Evolutionary conservation across 1,140 invertebrate species (phyloP), one percentile per base, ranked within the genome.

Genomic region (Bactericera cockerelli): DNA sequence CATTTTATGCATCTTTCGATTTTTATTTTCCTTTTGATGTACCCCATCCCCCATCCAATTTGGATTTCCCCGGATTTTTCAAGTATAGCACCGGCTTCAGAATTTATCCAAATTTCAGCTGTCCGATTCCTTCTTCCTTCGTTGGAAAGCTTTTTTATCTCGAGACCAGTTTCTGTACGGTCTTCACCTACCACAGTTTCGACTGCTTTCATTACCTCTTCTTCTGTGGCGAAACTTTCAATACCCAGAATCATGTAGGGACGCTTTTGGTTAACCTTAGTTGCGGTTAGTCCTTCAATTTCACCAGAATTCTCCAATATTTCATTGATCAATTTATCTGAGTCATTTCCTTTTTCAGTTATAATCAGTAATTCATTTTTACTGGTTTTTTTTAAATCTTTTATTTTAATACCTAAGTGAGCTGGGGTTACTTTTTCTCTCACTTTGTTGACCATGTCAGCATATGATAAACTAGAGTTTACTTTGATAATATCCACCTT

Each of bases 301-400:
- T 49, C 22, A 4, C 3, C 42, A 19, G 42, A 4, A 49, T 49
- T 49, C 42, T 49, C 42, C 42, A 49, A 6, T 10, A 49, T 49
- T n/a, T 49, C n/a, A 4, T 22, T n/a, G 42, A 49, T 49, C n/a
- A 49, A n/a, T 49, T n/a, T 49, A 3, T 49, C 42, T n/a, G 42
- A n/a, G n/a, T 49, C 42, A 6, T 4, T n/a, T 19, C 42, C 42
- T 38, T 57, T 57, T 13, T 21, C 28, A 21, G 11, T 21, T 31
- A 57, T 55, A 55, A 59, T 26, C 11, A 56, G 21, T 22, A 25
- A 59, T 58, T 58, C 25, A n/a, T 49, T n/a, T 49, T 49, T 49
- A 49, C n/a, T 49, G 42, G 42, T 49, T 16, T 49, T 49, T 22
- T 49, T 49, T n/a, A 16, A 10, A 16, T 49, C 19, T 16, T 49